These are phyloP conservation scores for Rhynchotus rufescens DNA, from an alignment of 2,797 vertebrate genomes.

Conservation along the genomic window DNA sequence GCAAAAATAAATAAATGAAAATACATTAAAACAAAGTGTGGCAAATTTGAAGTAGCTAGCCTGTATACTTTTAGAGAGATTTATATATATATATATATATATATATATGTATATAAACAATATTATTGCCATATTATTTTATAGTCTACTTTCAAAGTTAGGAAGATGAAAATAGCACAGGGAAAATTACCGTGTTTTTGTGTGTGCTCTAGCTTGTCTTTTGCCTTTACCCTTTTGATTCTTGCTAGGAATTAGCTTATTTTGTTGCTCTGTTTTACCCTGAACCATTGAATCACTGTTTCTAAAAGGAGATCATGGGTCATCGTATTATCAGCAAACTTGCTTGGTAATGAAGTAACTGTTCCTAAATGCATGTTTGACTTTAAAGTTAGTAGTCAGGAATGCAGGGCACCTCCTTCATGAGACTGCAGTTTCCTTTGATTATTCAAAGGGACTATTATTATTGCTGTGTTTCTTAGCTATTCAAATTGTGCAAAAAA, in stretches of 20 bases:
- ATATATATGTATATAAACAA: background rate
- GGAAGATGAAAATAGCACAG: background rate
- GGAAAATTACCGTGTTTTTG: background rate
- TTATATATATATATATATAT: background rate
- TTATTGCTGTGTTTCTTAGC: background rate
- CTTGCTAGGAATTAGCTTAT: background rate
- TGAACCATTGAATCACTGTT: background rate
- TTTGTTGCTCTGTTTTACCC: background rate
- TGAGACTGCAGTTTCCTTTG: background rate
- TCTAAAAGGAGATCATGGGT: background rate
- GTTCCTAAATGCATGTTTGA: background rate
- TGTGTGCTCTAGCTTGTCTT: background rate
- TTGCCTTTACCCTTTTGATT: background rate
- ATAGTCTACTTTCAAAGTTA: background rate
- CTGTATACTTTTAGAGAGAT: background rate
- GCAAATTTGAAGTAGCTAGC: background rate
- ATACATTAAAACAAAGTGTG: background rate
- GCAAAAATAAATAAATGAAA: background rate
- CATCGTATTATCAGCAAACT: conserved; percentile 10
- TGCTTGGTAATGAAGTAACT: background rate
- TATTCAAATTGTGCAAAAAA: background rate
- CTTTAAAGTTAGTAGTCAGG: background rate
- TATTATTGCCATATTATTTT: background rate
- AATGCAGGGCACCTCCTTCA: background rate
- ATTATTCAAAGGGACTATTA: background rate